Conservation (phyloP, 2,113 vertebrate genomes). For the Neodon shergylaensis region DNA sequence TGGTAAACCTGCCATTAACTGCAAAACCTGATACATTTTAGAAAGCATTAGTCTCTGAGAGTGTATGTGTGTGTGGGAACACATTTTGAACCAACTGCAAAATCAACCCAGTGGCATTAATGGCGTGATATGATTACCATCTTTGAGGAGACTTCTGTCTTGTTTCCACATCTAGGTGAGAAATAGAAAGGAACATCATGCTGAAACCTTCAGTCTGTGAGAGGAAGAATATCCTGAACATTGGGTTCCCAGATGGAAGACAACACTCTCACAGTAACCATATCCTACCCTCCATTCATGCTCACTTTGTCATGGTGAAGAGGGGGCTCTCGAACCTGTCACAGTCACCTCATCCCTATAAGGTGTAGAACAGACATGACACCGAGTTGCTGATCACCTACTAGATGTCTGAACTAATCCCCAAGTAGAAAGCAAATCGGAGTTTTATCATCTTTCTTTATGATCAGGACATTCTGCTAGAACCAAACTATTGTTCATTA, state of each 20-base stretch:
- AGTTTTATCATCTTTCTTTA: not conserved
- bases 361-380: not conserved
- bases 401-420: not conserved
- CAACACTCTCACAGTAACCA: not conserved
- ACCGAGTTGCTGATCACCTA: not conserved
- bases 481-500: not conserved
- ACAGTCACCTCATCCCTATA: slow-evolving; percentile 9
- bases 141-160: not conserved
- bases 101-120: not conserved
- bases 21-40: not conserved
- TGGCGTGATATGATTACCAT: not conserved
- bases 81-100: slow-evolving; percentile 28
- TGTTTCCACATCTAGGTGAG: not conserved
- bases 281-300: not conserved
- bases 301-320: not conserved
- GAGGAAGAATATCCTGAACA: not conserved
- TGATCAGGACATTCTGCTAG: not conserved
- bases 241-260: not conserved
- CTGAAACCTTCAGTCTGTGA: not conserved
- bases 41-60: not conserved
- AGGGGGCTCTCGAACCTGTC: not conserved
- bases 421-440: slow-evolving; percentile 19
- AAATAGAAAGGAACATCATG: not conserved
- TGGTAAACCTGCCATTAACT: not conserved
- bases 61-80: no score